A percentile compares a stretch with the other conserved stretches of the same genome.
These are phyloP conservation scores for Crepidodera aurea DNA, from an alignment of 2,888 invertebrate genomes.

Conservation along the genomic window DNA sequence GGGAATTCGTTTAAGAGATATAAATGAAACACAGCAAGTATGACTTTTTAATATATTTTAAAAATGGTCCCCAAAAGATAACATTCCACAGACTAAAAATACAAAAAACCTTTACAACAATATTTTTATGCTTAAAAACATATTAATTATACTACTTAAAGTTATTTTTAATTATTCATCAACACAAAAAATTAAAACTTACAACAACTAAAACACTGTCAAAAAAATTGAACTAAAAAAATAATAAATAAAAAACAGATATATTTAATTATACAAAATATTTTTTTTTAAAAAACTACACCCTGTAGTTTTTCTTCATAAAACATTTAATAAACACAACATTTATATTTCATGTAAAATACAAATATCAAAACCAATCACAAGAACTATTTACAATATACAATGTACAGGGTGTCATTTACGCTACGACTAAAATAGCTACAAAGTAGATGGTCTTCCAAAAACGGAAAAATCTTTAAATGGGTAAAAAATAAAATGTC, in stretches of 20 bases:
- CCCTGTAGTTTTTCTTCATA: constrained; percentile 23
- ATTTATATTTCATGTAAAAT: constrained; percentile 15
- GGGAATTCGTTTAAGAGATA: no score
- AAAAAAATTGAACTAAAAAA: constrained; percentile 23
- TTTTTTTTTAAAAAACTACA: constrained; percentile 12
- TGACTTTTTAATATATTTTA: constrained; percentile 49
- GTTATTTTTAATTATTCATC: constrained; percentile 8
- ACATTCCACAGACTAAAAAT: constrained; percentile 53
- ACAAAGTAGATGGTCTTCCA: background rate
- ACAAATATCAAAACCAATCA: constrained; percentile 30
- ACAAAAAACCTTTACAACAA: constrained; percentile 47
- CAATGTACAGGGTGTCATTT: constrained; percentile 27
- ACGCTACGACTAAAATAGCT: constrained; percentile 13
- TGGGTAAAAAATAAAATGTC: background rate
- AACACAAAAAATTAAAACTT: constrained; percentile 10
- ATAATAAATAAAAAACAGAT: constrained; percentile 29
- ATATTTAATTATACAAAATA: constrained; percentile 23
- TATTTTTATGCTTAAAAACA: constrained; percentile 34
- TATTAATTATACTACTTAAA: constrained; percentile 21
- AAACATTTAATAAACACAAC: constrained; percentile 25
- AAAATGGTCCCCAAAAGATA: constrained; percentile 56
- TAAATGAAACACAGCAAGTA: background rate
- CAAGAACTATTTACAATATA: constrained; percentile 26
- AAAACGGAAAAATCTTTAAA: constrained; percentile 7
- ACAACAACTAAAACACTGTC: constrained; percentile 12